phyloP scores from a whole-genome alignment of 2,113 vertebrate genomes.

The Zosterops lateralis region DNA sequence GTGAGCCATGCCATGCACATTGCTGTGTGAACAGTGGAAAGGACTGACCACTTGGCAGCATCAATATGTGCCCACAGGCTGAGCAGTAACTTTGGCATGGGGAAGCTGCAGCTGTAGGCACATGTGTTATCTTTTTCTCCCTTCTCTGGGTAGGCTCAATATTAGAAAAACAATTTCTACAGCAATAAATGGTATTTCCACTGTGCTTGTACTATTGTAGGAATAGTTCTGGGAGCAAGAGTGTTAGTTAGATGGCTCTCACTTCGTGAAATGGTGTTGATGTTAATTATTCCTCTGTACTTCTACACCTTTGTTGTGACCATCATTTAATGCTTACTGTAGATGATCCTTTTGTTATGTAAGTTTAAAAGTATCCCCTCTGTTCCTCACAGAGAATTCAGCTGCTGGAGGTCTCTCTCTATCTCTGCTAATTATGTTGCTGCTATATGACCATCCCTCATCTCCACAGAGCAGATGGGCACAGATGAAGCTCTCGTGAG shows the following conservation, averaged over 20 bases:
- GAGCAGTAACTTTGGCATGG: not conserved
- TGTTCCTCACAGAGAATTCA: not conserved
- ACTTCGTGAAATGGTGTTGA: slow-evolving; percentile 2
- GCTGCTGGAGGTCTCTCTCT: not conserved
- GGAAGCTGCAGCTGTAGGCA: slow-evolving; percentile 23
- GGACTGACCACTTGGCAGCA: slow-evolving; percentile 16
- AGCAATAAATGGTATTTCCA: slow-evolving; percentile 27
- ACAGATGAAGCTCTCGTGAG: not conserved
- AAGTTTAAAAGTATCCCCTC: not conserved
- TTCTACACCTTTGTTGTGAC: not conserved
- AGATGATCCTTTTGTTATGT: not conserved
- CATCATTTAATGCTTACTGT: slow-evolving; percentile 25
- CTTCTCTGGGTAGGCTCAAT: not conserved
- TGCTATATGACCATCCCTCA: not conserved
- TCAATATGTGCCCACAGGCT: slow-evolving; percentile 8
- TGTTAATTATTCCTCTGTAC: slow-evolving; percentile 50
- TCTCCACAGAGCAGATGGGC: not conserved
- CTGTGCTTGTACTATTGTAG: not conserved
- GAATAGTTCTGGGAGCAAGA: slow-evolving; percentile 16
- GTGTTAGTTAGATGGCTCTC: not conserved
- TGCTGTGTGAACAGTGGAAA: not conserved
- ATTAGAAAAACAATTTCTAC: slow-evolving; percentile 23
- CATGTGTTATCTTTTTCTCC: not conserved
- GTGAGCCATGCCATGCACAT: slow-evolving; percentile 15
- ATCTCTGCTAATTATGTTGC: not conserved